A percentile compares a stretch with the other conserved stretches of the same genome.
phyloP scores from a whole-genome alignment of 2,113 vertebrate species.

The Uria aalge region DNA sequence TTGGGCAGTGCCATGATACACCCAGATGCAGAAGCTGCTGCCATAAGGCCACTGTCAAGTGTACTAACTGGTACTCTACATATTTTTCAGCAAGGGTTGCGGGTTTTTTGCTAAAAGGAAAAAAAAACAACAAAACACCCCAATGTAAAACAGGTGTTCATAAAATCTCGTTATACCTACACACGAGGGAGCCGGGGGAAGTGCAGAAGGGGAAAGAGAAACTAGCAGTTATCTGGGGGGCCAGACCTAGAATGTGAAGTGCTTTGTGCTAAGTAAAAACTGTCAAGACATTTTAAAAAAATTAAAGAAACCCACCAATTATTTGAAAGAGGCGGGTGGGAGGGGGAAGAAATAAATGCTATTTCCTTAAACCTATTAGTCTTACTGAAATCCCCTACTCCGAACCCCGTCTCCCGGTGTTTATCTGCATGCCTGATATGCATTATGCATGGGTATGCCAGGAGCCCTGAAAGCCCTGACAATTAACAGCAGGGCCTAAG shows the following conservation, averaged over 20 bases:
- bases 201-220: not conserved
- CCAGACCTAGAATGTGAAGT: not conserved
- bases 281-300: not conserved
- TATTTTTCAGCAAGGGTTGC: not conserved
- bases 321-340: not conserved
- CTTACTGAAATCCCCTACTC: not conserved
- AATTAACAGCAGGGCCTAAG: constrained; percentile 2
- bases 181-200: not conserved
- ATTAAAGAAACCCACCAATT: not conserved
- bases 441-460: not conserved
- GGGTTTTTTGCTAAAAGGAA: not conserved
- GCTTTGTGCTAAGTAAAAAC: not conserved
- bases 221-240: not conserved
- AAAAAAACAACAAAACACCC: not conserved
- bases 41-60: not conserved
- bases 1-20: not conserved
- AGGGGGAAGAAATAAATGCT: not conserved
- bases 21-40: not conserved
- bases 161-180: not conserved
- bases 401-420: not conserved
- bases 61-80: not conserved
- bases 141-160: not conserved
- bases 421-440: not conserved
- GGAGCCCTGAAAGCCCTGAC: constrained; percentile 8
- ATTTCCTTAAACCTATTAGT: constrained; percentile 29